Evolutionary conservation across 2,888 invertebrate species (phyloP).

Genomic region (Dryomyza anilis): DNA sequence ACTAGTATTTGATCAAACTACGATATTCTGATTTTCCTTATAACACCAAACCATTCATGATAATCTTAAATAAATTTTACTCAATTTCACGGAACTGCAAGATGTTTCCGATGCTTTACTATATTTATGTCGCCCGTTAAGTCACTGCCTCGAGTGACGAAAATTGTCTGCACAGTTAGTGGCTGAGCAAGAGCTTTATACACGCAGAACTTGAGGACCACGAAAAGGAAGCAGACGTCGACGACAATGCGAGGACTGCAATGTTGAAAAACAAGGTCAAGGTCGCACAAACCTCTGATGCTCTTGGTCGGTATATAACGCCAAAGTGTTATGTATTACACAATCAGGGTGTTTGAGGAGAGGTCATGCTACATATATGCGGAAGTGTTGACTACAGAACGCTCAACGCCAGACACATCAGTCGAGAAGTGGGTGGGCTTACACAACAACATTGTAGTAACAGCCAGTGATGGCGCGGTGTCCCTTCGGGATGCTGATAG

Average conservation of each 20-base stretch:
- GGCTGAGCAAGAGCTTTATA: slow-evolving; percentile 2
- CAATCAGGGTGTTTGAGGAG: background rate
- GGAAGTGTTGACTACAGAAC: background rate
- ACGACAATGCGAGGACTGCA: background rate
- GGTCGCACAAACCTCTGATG: slow-evolving; percentile 34
- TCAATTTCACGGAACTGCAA: no score
- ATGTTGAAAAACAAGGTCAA: slow-evolving; percentile 34
- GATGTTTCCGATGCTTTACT: no score
- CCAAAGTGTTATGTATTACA: no score
- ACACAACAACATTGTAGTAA: background rate
- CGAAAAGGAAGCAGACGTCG: background rate
- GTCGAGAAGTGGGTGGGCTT: background rate
- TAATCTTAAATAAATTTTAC: no score
- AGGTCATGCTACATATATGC: background rate
- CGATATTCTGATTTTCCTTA: background rate
- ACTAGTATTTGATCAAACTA: no score
- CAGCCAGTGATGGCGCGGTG: background rate
- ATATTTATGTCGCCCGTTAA: no score
- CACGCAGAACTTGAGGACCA: slow-evolving; percentile 1
- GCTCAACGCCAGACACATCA: background rate
- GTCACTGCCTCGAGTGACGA: background rate
- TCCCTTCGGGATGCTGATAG: no score
- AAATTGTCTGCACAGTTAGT: background rate
- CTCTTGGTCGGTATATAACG: background rate
- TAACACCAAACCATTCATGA: background rate